Conservation (phyloP, 1,140 invertebrate species). For the Drosophila bifasciata region DNA sequence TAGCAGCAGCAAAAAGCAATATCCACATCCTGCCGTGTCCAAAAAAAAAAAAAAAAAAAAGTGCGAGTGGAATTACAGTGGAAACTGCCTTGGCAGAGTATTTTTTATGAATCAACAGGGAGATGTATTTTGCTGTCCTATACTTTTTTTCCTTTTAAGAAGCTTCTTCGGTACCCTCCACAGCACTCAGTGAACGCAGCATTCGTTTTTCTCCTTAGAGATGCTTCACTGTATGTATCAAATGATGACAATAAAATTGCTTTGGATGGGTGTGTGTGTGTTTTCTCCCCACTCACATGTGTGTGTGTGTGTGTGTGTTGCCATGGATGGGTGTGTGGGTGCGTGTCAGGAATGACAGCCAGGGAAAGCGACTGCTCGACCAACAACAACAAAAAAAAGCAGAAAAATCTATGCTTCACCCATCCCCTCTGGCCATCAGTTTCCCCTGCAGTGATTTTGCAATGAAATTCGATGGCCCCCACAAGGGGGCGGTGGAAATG, state of each 20-base stretch:
- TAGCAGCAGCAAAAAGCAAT: slow-evolving; percentile 19
- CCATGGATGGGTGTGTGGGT: slow-evolving; percentile 21
- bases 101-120: too few species aligned
- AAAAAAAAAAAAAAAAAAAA: slow-evolving; percentile 40
- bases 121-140: too few species aligned
- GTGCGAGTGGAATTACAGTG: background rate
- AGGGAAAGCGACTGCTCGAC: slow-evolving; percentile 24
- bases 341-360: slow-evolving; percentile 48
- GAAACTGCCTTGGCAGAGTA: background rate
- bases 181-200: too few species aligned
- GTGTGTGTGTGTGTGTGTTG: slow-evolving; percentile 27
- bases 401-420: slow-evolving; percentile 6
- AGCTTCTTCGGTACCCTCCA: too few species aligned
- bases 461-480: slow-evolving; percentile 37
- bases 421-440: slow-evolving; percentile 12
- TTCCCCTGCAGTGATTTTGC: slow-evolving; percentile 45
- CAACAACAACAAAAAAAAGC: background rate
- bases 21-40: slow-evolving; percentile 15
- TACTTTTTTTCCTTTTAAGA: too few species aligned
- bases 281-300: slow-evolving; percentile 23
- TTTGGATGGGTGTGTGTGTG: slow-evolving; percentile 6
- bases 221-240: slow-evolving; percentile 37
- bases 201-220: background rate
- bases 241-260: slow-evolving; percentile 51
- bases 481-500: background rate